A percentile compares a stretch with the other conserved stretches of the same genome.
Conservation (phyloP, 2,113 vertebrate species). For the Sinosuthora webbiana region DNA sequence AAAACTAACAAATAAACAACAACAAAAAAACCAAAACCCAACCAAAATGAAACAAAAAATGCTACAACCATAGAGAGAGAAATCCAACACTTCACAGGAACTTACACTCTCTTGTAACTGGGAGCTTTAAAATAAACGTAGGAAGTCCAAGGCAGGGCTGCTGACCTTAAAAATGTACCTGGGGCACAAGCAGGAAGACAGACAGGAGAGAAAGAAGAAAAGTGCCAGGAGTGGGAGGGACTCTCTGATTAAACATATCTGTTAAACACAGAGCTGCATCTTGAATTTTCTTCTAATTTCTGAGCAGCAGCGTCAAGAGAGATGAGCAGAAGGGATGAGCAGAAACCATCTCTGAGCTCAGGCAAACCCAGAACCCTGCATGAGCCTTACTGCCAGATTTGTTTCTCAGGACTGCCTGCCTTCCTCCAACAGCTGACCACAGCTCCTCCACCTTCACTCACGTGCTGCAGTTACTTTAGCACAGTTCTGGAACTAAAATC, state of each 20-base stretch:
- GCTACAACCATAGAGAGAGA: background rate
- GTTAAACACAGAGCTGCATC: background rate
- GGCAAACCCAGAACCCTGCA: background rate
- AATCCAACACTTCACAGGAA: background rate
- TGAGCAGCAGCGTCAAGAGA: background rate
- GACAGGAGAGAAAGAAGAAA: background rate
- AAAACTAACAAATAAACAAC: background rate
- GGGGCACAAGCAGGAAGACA: background rate
- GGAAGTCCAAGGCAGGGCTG: background rate
- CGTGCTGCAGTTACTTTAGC: background rate
- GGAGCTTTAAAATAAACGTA: background rate
- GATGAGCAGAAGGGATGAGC: background rate
- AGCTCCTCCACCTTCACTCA: background rate
- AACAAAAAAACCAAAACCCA: background rate
- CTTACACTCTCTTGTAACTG: background rate
- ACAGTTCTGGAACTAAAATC: background rate
- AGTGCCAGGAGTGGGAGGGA: background rate
- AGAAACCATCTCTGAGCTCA: background rate
- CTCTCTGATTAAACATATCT: background rate
- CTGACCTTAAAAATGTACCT: background rate
- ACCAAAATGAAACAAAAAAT: fast-evolving
- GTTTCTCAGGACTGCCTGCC: background rate
- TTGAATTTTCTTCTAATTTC: background rate
- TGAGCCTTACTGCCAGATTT: background rate
- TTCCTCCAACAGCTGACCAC: background rate